Conservation (phyloP, 2,888 invertebrate genomes). For the Coelinius sp. region DNA sequence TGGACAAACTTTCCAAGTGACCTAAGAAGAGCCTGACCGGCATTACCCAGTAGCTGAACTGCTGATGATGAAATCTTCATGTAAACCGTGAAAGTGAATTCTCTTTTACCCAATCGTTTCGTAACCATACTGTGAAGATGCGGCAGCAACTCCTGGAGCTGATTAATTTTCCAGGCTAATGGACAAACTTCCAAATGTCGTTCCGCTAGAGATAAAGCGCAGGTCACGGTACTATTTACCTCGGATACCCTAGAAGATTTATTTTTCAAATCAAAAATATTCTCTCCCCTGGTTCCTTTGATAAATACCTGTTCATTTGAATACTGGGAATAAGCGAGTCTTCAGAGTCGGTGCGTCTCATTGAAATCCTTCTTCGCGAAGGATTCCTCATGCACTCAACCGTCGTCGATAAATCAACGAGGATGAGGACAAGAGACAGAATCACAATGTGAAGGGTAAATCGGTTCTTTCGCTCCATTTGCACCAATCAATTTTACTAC, state of each 20-base stretch:
- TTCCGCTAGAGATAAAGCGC: not conserved
- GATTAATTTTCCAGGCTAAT: slow-evolving; percentile 16
- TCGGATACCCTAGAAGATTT: not conserved
- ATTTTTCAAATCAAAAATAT: not conserved
- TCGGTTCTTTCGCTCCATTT: not conserved
- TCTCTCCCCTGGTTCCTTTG: not conserved
- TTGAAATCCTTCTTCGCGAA: not conserved
- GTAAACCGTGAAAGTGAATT: not conserved
- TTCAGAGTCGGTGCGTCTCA: not conserved
- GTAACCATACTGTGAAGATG: not conserved
- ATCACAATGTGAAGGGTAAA: not conserved
- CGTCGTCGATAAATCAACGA: slow-evolving; percentile 1
- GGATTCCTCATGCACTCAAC: not conserved
- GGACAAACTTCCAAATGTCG: slow-evolving; percentile 26
- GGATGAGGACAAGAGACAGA: not conserved
- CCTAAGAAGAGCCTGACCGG: not conserved
- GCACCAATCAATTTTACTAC: not conserved
- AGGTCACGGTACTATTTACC: not conserved
- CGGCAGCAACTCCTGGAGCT: slow-evolving; percentile 1
- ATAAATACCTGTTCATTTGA: not conserved
- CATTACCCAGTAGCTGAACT: slow-evolving; percentile 10
- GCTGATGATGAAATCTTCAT: slow-evolving; percentile 3
- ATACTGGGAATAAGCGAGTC: not conserved
- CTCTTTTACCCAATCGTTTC: slow-evolving; percentile 19
- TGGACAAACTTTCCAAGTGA: slow-evolving; percentile 13